Conservation (phyloP, 2,888 invertebrate genomes). For the Furcula furcula region DNA sequence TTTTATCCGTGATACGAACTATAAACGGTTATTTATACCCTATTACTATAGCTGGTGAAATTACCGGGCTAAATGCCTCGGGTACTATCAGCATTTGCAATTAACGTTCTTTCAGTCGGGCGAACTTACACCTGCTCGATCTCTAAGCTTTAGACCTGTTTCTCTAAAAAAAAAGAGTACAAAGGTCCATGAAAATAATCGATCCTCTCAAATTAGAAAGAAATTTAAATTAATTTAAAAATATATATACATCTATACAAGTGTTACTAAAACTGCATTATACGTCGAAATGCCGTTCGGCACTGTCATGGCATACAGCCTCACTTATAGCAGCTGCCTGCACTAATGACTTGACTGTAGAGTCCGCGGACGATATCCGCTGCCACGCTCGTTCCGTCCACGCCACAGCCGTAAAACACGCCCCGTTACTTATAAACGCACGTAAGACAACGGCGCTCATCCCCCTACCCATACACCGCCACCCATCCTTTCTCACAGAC, state of each 20-base stretch:
- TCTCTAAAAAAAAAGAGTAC: too few species aligned
- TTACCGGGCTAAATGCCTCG: too few species aligned
- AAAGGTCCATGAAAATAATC: too few species aligned
- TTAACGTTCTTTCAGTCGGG: too few species aligned
- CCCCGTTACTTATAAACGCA: slow-evolving; percentile 96
- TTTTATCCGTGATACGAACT: too few species aligned
- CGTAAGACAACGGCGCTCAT: slow-evolving; percentile 89
- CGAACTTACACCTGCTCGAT: too few species aligned
- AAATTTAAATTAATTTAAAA: slow-evolving; percentile 4
- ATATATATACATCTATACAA: slow-evolving; percentile 3
- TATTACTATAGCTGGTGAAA: too few species aligned
- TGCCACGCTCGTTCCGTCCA: slow-evolving; percentile 86
- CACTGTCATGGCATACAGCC: slow-evolving; percentile 52
- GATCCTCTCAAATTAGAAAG: too few species aligned
- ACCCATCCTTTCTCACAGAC: slow-evolving; percentile 87
- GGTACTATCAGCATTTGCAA: too few species aligned
- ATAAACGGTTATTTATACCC: too few species aligned
- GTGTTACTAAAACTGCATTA: too few species aligned
- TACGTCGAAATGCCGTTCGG: slow-evolving; percentile 56
- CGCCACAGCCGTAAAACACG: slow-evolving; percentile 93
- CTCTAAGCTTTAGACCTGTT: too few species aligned
- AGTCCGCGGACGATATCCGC: slow-evolving; percentile 45
- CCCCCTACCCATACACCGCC: slow-evolving; percentile 87
- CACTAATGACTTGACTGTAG: slow-evolving; percentile 38
- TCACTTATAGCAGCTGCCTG: slow-evolving; percentile 53